Evolutionary conservation across 2,113 vertebrate species (phyloP), one percentile per base, ranked within the genome.

Genomic region (Melanostigma gelatinosum): DNA sequence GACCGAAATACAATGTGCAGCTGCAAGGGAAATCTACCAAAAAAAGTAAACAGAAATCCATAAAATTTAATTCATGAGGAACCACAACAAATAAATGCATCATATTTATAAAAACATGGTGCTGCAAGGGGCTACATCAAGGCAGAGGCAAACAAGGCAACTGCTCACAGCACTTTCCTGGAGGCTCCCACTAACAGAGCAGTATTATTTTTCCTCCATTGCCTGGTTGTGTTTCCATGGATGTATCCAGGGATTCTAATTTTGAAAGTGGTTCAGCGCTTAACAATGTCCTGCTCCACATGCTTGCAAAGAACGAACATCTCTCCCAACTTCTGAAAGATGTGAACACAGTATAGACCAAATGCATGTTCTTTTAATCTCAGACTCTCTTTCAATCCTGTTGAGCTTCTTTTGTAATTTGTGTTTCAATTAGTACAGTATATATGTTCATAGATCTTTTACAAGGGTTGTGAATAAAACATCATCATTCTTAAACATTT

Each of bases 31-130:
- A 84, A 67, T 54, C 52, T 54, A 60, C 62, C 61, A 60, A 24
- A 69, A 69, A 68, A 67, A 40, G 34, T 65, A 77, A 86, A 89
- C 52, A 63, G 69, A 77, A 75, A 73, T 58, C 63, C 61, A 68
- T 46, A 38, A 70, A 83, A 86, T n/a, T 58, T 13, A 76, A 87
- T 77, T 86, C 20, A 54, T 48, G 46, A n/a, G 6, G 54, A 77
- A 67, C 40, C 38, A 4, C 57, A 50, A 73, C 69, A 78, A 86
- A 77, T 54, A 44, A 67, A 67, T 76, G 57, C 63, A 40, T 34
- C 27, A 36, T 50, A 60, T 86, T 73, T 66, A 74, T 72, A 61
- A 71, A 44, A 29, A 79, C 38, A 5, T 24, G 58, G 16, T 67
- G 65, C 73, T 75, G 66, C 34, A 60, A 55, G 62, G 71, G 50